Evolutionary conservation across 2,113 vertebrate genomes (phyloP).

Genomic region (Rutilus rutilus): DNA sequence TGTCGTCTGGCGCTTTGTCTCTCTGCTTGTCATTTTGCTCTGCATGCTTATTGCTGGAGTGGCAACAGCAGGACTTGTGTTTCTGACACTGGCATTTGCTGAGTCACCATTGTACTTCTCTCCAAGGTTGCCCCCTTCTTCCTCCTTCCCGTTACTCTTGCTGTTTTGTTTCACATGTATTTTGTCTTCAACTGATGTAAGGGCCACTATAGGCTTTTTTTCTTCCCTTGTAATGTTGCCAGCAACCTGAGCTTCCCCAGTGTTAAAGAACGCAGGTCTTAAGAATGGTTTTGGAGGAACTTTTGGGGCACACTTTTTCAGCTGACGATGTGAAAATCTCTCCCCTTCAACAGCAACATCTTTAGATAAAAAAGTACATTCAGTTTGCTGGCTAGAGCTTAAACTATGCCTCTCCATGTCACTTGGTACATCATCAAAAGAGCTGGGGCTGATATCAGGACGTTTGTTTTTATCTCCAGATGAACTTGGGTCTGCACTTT

Average conservation of each 20-base stretch:
- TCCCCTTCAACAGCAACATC: constrained; percentile 62
- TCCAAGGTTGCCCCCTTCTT: constrained; percentile 53
- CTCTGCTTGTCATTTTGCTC: constrained; percentile 64
- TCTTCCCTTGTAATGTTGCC: constrained; percentile 44
- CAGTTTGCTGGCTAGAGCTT: constrained; percentile 73
- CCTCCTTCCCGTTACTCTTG: constrained; percentile 48
- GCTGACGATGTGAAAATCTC: constrained; percentile 49
- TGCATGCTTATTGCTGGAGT: constrained; percentile 53
- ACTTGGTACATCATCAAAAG: constrained; percentile 55
- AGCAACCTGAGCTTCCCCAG: constrained; percentile 57
- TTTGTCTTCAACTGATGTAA: constrained; percentile 63
- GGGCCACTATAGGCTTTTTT: constrained; percentile 61
- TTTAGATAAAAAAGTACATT: constrained; percentile 76
- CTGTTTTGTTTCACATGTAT: constrained; percentile 39
- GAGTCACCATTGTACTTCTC: constrained; percentile 62
- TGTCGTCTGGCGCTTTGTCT: constrained; percentile 58
- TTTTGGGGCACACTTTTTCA: constrained; percentile 48
- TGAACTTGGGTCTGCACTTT: constrained; percentile 47
- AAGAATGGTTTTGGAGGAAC: constrained; percentile 60
- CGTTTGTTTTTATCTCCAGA: constrained; percentile 55
- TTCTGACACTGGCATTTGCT: constrained; percentile 63
- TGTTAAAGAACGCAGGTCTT: constrained; percentile 63
- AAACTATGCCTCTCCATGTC: constrained; percentile 57
- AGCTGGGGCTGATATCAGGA: constrained; percentile 31
- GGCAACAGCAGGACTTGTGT: constrained; percentile 57